These are phyloP conservation scores for Aleiodes alternator DNA, from an alignment of 2,888 invertebrate species.

Conservation along the genomic window DNA sequence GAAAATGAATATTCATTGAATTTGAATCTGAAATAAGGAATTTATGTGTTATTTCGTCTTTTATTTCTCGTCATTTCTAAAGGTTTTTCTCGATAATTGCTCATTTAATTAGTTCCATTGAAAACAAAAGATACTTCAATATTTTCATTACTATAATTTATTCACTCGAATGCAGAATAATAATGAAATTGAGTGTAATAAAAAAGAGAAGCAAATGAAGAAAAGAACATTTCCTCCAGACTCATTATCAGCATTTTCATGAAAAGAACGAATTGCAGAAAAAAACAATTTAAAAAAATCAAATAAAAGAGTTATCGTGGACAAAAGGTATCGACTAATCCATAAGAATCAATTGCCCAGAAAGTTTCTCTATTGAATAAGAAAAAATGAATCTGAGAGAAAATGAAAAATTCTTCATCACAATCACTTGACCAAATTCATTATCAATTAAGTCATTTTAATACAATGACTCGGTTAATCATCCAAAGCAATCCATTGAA, in stretches of 20 bases:
- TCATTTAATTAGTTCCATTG: background rate
- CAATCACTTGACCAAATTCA: no score
- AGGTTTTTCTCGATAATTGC: background rate
- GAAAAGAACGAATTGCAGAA: background rate
- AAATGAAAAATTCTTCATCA: background rate
- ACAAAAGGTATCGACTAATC: constrained; percentile 23
- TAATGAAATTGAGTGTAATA: no score
- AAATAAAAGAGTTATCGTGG: background rate
- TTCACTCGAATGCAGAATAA: constrained; percentile 13
- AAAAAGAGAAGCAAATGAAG: background rate
- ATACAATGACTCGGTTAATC: constrained; percentile 8
- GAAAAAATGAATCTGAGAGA: background rate
- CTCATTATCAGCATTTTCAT: constrained; percentile 18
- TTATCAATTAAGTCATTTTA: no score
- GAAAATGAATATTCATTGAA: no score
- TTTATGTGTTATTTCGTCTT: background rate
- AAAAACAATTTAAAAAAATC: no score
- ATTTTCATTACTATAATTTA: constrained; percentile 1
- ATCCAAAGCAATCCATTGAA: constrained; percentile 20
- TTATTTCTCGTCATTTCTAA: background rate
- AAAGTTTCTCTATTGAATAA: constrained; percentile 7
- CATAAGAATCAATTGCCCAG: constrained; percentile 23
- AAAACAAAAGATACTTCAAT: background rate
- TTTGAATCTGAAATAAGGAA: background rate
- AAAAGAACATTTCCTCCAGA: constrained; percentile 3